Evolutionary conservation across 1,140 invertebrate species (phyloP).

Genomic region (Cotesia vestalis): DNA sequence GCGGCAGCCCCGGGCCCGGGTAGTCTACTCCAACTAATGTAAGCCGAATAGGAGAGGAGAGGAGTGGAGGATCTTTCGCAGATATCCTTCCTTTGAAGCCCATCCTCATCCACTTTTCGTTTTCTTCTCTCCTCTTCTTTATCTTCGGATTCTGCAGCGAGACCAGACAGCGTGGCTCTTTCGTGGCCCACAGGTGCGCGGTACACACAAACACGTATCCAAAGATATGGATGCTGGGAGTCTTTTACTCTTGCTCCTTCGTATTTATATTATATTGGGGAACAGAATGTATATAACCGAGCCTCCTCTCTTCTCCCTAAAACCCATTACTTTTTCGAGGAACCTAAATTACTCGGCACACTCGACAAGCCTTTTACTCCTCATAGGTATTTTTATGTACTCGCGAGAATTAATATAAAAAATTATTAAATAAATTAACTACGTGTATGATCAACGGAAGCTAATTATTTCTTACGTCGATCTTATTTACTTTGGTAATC

Average conservation of each 20-base stretch:
- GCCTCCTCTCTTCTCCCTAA: constrained; percentile 25
- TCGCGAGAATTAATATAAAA: background rate
- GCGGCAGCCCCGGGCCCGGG: background rate
- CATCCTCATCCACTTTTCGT: background rate
- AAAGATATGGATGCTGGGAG: too few species aligned
- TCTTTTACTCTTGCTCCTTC: constrained; percentile 10
- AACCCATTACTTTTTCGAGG: constrained; percentile 49
- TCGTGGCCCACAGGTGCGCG: constrained; percentile 42
- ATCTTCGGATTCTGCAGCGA: constrained; percentile 14
- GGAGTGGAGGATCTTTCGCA: background rate
- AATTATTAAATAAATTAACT: constrained; percentile 20
- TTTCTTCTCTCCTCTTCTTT: background rate
- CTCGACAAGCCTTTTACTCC: constrained; percentile 9
- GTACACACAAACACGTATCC: constrained; percentile 15
- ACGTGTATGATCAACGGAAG: background rate
- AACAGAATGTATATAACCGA: background rate
- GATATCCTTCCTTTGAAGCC: background rate
- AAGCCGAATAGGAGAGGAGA: too few species aligned
- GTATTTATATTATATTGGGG: background rate
- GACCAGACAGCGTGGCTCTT: constrained; percentile 51
- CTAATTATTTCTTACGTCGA: constrained; percentile 4
- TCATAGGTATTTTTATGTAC: too few species aligned
- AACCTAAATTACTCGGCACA: constrained; percentile 44
- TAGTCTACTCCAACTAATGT: background rate
- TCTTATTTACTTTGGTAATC: background rate